A percentile compares a stretch with the other conserved stretches of the same genome.
Evolutionary conservation across 2,888 invertebrate species (phyloP).

Genomic region (Emmelina monodactyla): DNA sequence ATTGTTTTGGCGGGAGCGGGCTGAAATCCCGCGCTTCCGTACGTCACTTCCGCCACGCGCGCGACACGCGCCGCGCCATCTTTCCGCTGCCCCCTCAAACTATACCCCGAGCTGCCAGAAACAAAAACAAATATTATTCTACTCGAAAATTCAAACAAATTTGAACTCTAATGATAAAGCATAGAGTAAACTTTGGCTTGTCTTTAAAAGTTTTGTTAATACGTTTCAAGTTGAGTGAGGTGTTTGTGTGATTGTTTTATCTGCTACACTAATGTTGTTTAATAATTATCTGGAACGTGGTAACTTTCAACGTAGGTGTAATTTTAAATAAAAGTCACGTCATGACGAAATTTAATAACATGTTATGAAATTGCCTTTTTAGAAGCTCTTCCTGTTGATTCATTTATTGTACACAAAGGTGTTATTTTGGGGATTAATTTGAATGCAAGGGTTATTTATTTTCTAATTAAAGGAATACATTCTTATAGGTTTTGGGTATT

Average conservation of each 20-base stretch:
- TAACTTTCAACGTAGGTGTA: conserved; percentile 34
- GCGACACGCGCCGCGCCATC: conserved; percentile 58
- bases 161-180: conserved; percentile 7
- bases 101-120: conserved; percentile 34
- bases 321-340: conserved; percentile 39
- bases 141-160: conserved; percentile 11
- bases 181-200: conserved; percentile 3
- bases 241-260: conserved; percentile 43
- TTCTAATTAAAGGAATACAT: too few species aligned
- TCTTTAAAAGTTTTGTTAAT: conserved; percentile 9
- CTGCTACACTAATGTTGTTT: conserved; percentile 50
- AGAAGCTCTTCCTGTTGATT: conserved; percentile 12
- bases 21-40: conserved; percentile 51
- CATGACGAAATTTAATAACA: conserved; percentile 14
- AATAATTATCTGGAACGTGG: conserved; percentile 51
- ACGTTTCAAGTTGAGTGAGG: conserved; percentile 3
- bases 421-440: too few species aligned
- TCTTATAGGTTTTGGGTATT: too few species aligned
- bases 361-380: background rate
- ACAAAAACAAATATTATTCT: conserved; percentile 28
- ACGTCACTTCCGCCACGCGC: conserved; percentile 51
- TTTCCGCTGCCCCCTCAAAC: conserved; percentile 52
- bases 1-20: conserved; percentile 52
- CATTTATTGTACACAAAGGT: background rate
- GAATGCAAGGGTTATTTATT: too few species aligned